Evolutionary conservation across 2,888 invertebrate species (phyloP).

Genomic region (Dendrolimus pini): DNA sequence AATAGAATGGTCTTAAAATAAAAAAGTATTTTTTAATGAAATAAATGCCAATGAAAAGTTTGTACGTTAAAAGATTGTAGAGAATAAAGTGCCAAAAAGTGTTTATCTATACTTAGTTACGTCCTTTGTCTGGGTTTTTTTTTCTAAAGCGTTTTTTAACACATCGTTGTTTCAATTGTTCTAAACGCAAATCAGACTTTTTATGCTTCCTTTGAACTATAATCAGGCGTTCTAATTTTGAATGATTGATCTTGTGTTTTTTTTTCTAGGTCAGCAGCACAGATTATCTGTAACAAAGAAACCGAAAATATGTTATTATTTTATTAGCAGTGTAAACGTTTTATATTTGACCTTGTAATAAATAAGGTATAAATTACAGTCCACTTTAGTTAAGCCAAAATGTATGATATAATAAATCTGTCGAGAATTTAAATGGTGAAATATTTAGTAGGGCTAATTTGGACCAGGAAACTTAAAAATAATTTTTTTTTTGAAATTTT

Average conservation of each 20-base stretch:
- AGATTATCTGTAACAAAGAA: slow-evolving; percentile 27
- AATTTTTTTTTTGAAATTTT: too few relatives aligned
- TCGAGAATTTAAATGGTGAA: too few relatives aligned
- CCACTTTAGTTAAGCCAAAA: too few relatives aligned
- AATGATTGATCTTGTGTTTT: slow-evolving; percentile 24
- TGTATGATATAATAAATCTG: too few relatives aligned
- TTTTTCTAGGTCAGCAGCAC: slow-evolving; percentile 24
- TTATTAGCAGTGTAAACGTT: slow-evolving; percentile 31
- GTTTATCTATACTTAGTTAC: too few relatives aligned
- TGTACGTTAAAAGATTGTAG: too few relatives aligned
- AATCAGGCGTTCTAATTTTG: slow-evolving; percentile 24
- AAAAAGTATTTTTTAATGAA: too few relatives aligned
- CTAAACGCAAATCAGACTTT: not conserved
- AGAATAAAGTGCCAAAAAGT: too few relatives aligned
- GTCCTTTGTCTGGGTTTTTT: not conserved
- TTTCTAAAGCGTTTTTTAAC: not conserved
- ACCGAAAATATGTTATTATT: slow-evolving; percentile 28
- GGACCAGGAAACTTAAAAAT: too few relatives aligned
- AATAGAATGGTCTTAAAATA: too few relatives aligned
- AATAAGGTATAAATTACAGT: not conserved
- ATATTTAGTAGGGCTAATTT: too few relatives aligned
- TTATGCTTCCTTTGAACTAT: slow-evolving; percentile 9
- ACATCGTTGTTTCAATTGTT: not conserved
- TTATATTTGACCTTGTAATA: slow-evolving; percentile 31
- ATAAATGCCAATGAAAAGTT: too few relatives aligned